Evolutionary conservation across 2,797 vertebrate genomes (phyloP), one percentile per base, ranked within the genome.

Genomic region (Miichthys miiuy): DNA sequence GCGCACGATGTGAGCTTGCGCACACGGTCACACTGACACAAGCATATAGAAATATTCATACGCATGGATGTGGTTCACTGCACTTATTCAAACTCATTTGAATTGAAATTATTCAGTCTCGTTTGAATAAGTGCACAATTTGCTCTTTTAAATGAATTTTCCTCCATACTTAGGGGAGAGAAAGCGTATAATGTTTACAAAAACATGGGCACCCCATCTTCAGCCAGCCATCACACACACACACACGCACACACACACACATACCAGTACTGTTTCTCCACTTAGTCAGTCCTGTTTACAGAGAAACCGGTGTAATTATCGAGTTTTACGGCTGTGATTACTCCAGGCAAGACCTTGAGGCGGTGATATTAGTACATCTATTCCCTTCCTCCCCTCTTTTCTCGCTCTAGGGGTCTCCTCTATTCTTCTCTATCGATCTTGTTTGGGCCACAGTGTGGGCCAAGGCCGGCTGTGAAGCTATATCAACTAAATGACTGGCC

Each of bases 271-370:
- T 75, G 55, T 38, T 61, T 62, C 52, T 46, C 52, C 62, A 62
- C 41, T 70, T 46, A 74, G 72, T 81, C 66, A 41, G 61, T 69
- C 77, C 77, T 83, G 85, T 87, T 88, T 88, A 83, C 83, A 77
- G 79, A 89, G 80, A 87, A 85, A 81, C 67, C 4, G 13, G 50
- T 71, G 82, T 89, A 85, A 92, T 92, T 90, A 91, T 90, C 9
- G 46, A 79, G 84, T 86, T 91, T 91, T 89, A 91, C 25, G 66
- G 71, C 68, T 80, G 71, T 87, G 83, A 92, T 91, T 90, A 90
- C 85, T 71, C 75, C 69, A 55, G 66, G 56, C 84, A 54, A 81
- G 58, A 72, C 84, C 70, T 71, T 52, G 58, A 72, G 72, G 79
- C 75, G 77, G 68, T 30, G 7, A 85, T 85, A 90, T 92, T 81